Evolutionary conservation across 2,113 vertebrate genomes (phyloP).

Genomic region (Aleadryas rufinucha): DNA sequence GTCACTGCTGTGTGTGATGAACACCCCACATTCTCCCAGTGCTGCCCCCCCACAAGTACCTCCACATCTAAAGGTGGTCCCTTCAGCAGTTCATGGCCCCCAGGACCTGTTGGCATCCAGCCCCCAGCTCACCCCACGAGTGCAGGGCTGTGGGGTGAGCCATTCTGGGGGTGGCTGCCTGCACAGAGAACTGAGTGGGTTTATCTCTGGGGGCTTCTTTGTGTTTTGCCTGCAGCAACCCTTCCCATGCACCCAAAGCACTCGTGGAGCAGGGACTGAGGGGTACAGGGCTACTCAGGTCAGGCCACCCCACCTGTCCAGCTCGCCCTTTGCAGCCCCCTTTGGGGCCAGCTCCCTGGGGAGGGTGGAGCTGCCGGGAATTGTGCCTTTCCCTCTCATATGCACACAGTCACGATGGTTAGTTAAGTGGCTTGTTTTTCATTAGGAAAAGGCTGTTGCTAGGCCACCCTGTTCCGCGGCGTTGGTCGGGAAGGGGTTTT

Average conservation of each 20-base stretch:
- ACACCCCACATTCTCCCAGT: not conserved
- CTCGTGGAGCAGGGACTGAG: accelerated
- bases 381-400: not conserved
- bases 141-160: not conserved
- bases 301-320: not conserved
- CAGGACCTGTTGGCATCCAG: not conserved
- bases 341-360: not conserved
- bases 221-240: not conserved
- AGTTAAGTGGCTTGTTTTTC: slow-evolving; percentile 62
- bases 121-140: not conserved
- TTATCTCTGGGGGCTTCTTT: not conserved
- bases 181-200: not conserved
- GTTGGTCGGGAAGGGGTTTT: slow-evolving; percentile 5
- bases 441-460: slow-evolving; percentile 66
- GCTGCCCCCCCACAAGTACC: not conserved
- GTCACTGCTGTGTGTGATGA: no score
- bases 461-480: slow-evolving; percentile 42
- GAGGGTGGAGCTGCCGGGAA: not conserved
- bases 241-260: accelerated
- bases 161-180: not conserved
- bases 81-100: not conserved
- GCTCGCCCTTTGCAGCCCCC: not conserved
- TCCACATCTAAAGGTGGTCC: not conserved
- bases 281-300: accelerated
- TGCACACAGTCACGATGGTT: slow-evolving; percentile 14